Evolutionary conservation across 2,797 vertebrate genomes (phyloP).

Genomic region (Pseudochirops corinnae): DNA sequence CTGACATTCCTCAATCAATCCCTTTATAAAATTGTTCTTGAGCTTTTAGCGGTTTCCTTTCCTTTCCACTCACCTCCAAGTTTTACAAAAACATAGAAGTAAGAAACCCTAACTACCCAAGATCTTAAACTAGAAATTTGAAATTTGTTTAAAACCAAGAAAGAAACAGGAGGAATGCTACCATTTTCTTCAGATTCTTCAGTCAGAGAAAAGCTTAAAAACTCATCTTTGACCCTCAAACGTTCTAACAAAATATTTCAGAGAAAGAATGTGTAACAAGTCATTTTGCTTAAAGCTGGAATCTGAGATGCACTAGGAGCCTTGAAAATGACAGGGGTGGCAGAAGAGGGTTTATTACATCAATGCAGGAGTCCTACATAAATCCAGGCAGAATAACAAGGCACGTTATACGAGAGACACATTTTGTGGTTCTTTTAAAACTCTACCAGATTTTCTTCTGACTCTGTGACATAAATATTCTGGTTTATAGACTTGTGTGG

Average conservation of each 20-base stretch:
- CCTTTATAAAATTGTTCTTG: neutral
- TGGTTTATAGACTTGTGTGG: constrained; percentile 32
- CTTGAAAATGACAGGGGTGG: constrained; percentile 32
- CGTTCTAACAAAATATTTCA: constrained; percentile 44
- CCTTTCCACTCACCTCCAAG: neutral
- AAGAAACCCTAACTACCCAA: neutral
- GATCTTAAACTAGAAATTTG: neutral
- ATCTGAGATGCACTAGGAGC: constrained; percentile 47
- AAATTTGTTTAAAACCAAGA: neutral
- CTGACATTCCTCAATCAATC: neutral
- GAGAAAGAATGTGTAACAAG: constrained; percentile 22
- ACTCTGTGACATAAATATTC: constrained; percentile 53
- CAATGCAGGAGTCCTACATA: neutral
- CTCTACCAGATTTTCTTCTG: constrained; percentile 46
- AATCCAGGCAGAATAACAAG: constrained; percentile 30
- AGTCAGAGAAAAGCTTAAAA: constrained; percentile 46
- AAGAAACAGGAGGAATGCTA: neutral
- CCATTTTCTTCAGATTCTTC: constrained; percentile 36
- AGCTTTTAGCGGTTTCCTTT: neutral
- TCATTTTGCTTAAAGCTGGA: constrained; percentile 32
- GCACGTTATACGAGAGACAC: neutral
- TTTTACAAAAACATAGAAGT: constrained; percentile 28
- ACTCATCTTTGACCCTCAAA: constrained; percentile 32
- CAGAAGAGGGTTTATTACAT: neutral
- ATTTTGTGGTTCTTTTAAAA: constrained; percentile 56